Evolutionary conservation across 1,140 invertebrate genomes (phyloP), one percentile per base, ranked within the genome.

Genomic region (Xylocopa sonorina): DNA sequence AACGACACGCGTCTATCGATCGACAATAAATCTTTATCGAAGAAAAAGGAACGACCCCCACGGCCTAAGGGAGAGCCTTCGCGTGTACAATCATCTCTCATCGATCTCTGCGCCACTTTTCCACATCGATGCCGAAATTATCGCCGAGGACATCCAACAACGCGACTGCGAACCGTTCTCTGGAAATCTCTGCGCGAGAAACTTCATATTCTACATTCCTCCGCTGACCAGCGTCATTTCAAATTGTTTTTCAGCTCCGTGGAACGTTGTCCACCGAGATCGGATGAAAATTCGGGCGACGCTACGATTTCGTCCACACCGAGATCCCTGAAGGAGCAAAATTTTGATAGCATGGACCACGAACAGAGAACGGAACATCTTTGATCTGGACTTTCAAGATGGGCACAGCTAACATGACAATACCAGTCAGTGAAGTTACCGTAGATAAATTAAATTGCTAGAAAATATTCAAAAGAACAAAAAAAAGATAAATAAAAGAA

Each of bases 401-500:
- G 73, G 73, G 73, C 73, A 76, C 73, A 76, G 62, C 34, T 76
- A 76, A 67, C 62, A 75, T 76, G 73, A 76, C 73, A 76, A 76
- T 76, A 76, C 73, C 60, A 62, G 48, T 75, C 72, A 18, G 46
- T 55, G 38, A 67, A 57, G 21, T 74, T 64, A 50, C 29, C 34
- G 51, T 67, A 67, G 73, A 76, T 68, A 67, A 76, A 74, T 74
- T 63, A 63, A 64, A 76, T 67, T 46, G 41, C 62, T 68, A 76
- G 50, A 18, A 41, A 41, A 67, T 41, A 68, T 32, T 57, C 38
- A 64, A 64, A 76, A 68, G n/a, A 48, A 58, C 21, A 34, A 7
- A 24, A 48, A 24, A 43, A 24, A 57, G 43, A n/a, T 24, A 32
- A 43, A 34, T n/a, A 63, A 18, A 21, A n/a, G 53, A 34, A 48